Percentiles rank a stretch among this genome's conserved stretches.
Conservation (phyloP, 2,888 invertebrate genomes). For the Keiferia lycopersicella region DNA sequence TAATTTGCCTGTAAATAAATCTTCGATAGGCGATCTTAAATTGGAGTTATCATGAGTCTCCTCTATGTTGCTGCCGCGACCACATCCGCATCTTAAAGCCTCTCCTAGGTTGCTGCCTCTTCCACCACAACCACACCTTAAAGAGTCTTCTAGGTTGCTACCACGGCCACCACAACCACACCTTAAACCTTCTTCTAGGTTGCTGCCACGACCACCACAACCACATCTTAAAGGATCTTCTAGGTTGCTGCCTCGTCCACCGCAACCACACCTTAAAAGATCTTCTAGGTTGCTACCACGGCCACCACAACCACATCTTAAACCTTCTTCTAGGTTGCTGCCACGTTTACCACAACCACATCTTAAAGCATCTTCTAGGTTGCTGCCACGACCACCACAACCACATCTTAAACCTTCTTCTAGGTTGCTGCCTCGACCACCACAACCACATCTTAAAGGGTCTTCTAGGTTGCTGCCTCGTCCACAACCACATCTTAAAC, state of each 20-base stretch:
- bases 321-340: not conserved
- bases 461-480: no score
- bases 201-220: no score
- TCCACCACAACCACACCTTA: not conserved
- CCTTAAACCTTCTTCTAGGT: not conserved
- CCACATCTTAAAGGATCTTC: conserved; percentile 3
- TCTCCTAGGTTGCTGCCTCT: no score
- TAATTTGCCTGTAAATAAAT: no score
- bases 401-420: conserved; percentile 1
- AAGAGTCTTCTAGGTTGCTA: not conserved
- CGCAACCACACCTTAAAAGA: not conserved
- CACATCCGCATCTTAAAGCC: not conserved
- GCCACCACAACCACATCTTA: conserved; percentile 1
- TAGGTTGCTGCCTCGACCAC: no score
- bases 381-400: no score
- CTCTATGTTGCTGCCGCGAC: no score
- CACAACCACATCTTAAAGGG: not conserved
- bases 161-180: conserved; percentile 1
- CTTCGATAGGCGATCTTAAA: not conserved
- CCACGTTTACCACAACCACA: conserved; percentile 1
- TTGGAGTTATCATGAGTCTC: no score
- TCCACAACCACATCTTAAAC: not conserved
- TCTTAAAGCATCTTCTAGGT: not conserved
- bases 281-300: no score
- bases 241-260: no score